phyloP scores from a whole-genome alignment of 2,113 vertebrate species.

The Syrmaticus mikado region DNA sequence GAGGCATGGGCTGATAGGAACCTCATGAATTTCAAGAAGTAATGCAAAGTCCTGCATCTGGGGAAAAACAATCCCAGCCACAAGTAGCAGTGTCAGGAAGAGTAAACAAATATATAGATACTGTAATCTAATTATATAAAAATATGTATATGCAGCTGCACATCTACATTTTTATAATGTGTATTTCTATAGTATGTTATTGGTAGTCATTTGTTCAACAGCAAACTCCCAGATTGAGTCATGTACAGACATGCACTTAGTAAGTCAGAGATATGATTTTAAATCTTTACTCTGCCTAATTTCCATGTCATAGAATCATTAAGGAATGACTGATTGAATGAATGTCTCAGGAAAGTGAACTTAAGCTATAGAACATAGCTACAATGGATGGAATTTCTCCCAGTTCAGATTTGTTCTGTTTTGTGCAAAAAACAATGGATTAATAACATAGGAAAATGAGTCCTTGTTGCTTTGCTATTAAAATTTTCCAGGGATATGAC shows the following conservation, averaged over 20 bases:
- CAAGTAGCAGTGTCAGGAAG: too few species aligned
- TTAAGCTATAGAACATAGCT: background rate
- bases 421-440: background rate
- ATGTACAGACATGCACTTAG: background rate
- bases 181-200: background rate
- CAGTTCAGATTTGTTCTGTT: background rate
- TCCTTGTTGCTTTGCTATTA: background rate
- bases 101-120: background rate
- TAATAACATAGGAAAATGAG: background rate
- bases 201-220: background rate
- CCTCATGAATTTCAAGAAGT: background rate
- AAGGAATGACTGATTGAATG: too few species aligned
- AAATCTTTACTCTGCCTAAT: background rate
- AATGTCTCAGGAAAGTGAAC: background rate
- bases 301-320: too few species aligned
- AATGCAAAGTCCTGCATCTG: background rate
- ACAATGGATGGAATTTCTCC: background rate
- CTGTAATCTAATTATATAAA: background rate
- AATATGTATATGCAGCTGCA: background rate
- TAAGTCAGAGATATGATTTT: background rate
- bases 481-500: background rate
- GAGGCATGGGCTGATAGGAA: background rate
- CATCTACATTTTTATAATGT: background rate
- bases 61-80: background rate
- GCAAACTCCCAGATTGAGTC: background rate